phyloP scores from a whole-genome alignment of 2,888 invertebrate genomes.

The Trilocha varians region DNA sequence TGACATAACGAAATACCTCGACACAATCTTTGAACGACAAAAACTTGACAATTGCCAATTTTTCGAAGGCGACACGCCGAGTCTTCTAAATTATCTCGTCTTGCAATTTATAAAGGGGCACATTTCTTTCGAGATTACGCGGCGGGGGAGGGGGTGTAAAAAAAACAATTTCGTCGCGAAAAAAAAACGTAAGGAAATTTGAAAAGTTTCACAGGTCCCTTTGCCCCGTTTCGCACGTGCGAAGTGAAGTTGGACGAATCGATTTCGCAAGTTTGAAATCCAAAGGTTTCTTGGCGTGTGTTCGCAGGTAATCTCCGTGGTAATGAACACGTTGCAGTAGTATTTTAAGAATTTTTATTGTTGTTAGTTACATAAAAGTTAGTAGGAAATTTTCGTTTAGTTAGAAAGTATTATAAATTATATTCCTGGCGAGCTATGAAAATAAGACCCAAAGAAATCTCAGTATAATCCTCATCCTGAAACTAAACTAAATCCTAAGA shows the following conservation, averaged over 20 bases:
- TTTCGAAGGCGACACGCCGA: conserved; percentile 24
- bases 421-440: too few species aligned
- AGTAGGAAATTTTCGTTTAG: too few species aligned
- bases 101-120: conserved; percentile 31
- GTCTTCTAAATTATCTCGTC: conserved; percentile 33
- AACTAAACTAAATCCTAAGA: too few species aligned
- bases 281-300: too few species aligned
- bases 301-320: too few species aligned
- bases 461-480: too few species aligned
- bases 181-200: conserved; percentile 22
- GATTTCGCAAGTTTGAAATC: conserved; percentile 13
- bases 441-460: too few species aligned
- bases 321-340: too few species aligned
- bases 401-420: too few species aligned
- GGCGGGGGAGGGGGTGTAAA: conserved; percentile 12
- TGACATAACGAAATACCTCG: too few species aligned
- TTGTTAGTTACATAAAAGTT: too few species aligned
- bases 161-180: conserved; percentile 29
- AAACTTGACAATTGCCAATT: conserved; percentile 38
- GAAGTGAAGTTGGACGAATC: conserved; percentile 16
- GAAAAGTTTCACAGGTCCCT: conserved; percentile 24
- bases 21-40: conserved; percentile 8
- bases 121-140: conserved; percentile 17
- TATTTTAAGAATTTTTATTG: too few species aligned
- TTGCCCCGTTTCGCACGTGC: conserved; percentile 24